Evolutionary conservation across 2,797 vertebrate genomes (phyloP).

Genomic region (Ctenosaura bakeri): DNA sequence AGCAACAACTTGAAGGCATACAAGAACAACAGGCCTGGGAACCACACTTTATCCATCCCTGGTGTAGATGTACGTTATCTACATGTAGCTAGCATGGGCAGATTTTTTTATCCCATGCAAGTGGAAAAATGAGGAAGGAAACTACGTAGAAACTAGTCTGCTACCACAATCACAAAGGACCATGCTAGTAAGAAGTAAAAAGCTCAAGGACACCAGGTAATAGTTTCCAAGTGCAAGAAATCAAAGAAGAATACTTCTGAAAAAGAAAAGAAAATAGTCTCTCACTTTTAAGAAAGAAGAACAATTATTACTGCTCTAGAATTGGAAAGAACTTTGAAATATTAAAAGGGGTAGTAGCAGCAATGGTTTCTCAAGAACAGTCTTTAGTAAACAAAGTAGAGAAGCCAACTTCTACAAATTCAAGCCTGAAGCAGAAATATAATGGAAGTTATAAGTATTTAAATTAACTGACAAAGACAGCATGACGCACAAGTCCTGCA

Average conservation of each 20-base stretch:
- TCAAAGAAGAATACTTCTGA: not conserved
- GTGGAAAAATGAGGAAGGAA: not conserved
- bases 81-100: not conserved
- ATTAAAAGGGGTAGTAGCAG: not conserved
- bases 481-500: slow-evolving; percentile 1
- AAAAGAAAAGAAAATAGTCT: not conserved
- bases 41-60: no score
- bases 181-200: not conserved
- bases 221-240: not conserved
- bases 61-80: not conserved
- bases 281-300: not conserved
- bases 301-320: not conserved
- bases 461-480: slow-evolving; percentile 20
- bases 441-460: slow-evolving; percentile 12
- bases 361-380: not conserved
- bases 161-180: not conserved
- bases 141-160: no score
- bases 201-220: not conserved
- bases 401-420: not conserved
- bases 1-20: no score
- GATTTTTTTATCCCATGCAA: no score
- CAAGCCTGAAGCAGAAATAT: slow-evolving; percentile 15
- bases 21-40: no score
- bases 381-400: not conserved
- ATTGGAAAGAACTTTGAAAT: slow-evolving; percentile 7